These are phyloP conservation scores for Therioaphis trifolii DNA, from an alignment of 2,888 invertebrate species.

Conservation along the genomic window DNA sequence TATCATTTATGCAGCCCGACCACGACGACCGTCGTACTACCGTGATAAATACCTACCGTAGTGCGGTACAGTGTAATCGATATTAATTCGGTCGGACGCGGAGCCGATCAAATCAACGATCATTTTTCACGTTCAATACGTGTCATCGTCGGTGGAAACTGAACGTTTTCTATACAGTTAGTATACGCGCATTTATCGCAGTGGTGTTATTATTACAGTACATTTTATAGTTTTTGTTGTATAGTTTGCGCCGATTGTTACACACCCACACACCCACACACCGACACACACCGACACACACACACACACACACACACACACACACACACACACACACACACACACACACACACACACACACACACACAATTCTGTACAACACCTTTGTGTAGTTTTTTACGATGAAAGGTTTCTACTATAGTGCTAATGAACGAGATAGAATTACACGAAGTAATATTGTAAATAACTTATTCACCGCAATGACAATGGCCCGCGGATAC, in stretches of 20 bases:
- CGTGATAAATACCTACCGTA: background rate
- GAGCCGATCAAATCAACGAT: background rate
- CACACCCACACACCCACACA: no score
- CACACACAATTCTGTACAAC: background rate
- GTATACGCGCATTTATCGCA: no score
- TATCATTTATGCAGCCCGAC: no score
- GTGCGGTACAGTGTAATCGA: background rate
- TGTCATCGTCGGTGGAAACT: background rate
- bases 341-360: no score
- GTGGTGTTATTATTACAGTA: no score
- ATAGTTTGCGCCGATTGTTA: no score
- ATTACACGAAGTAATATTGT: background rate
- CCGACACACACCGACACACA: no score
- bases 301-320: no score
- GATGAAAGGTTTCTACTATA: background rate
- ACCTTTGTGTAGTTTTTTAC: background rate
- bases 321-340: no score
- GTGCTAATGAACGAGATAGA: background rate
- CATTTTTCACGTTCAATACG: background rate
- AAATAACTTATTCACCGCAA: background rate
- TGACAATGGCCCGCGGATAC: no score
- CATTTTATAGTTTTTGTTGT: no score
- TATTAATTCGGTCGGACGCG: background rate
- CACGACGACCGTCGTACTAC: no score
- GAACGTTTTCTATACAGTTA: background rate